phyloP scores from a whole-genome alignment of 2,888 invertebrate genomes.

The Ennomos quercinarius region DNA sequence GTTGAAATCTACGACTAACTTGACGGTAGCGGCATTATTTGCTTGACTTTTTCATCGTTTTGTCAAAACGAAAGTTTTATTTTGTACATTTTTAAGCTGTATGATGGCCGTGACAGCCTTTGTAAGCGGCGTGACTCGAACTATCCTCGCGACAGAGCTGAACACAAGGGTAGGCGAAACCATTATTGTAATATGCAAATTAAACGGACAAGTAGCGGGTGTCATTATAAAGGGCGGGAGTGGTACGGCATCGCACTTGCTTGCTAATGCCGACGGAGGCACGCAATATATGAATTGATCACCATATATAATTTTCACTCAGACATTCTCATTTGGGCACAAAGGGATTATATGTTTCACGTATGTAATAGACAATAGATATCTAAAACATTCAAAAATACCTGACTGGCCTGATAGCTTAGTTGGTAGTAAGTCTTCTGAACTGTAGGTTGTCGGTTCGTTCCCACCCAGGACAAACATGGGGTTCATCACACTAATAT shows the following conservation, averaged over 20 bases:
- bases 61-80: neutral
- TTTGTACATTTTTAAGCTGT: constrained; percentile 3
- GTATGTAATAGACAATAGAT: too few relatives aligned
- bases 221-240: constrained; percentile 70
- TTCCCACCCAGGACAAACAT: too few relatives aligned
- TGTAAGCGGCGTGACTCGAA: constrained; percentile 50
- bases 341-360: neutral
- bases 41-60: neutral
- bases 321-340: constrained; percentile 10
- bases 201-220: constrained; percentile 71
- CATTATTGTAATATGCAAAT: constrained; percentile 78
- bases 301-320: constrained; percentile 26
- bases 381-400: too few relatives aligned
- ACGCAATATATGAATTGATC: constrained; percentile 61
- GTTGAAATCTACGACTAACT: neutral
- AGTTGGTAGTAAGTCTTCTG: too few relatives aligned
- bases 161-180: constrained; percentile 56
- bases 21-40: neutral
- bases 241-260: constrained; percentile 70
- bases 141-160: constrained; percentile 56
- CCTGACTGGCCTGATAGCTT: too few relatives aligned
- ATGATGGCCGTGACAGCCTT: constrained; percentile 40
- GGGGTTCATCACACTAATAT: too few relatives aligned
- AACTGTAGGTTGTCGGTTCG: too few relatives aligned
- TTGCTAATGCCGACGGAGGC: constrained; percentile 51